phyloP scores from a whole-genome alignment of 1,140 invertebrate genomes.

The Drosophila albomicans region DNA sequence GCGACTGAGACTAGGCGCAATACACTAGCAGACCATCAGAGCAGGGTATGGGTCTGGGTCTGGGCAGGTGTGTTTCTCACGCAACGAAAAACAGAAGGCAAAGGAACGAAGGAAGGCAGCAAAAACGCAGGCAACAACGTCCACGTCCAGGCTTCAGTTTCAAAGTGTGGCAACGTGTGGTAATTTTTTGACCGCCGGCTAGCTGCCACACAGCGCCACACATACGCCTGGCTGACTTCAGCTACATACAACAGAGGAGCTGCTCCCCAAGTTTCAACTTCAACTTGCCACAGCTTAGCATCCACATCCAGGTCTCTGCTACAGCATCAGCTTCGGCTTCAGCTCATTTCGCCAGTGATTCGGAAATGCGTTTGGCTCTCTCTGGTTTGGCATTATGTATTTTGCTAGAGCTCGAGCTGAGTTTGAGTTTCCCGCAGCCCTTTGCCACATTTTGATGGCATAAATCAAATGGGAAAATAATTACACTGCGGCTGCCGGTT shows the following conservation, averaged over 20 bases:
- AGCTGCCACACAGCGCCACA: slow-evolving; percentile 59
- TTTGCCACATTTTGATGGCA: slow-evolving; percentile 60
- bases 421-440: background rate
- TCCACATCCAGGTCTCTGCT: background rate
- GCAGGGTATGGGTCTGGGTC: background rate
- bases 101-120: slow-evolving; percentile 27
- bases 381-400: slow-evolving; percentile 38
- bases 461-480: slow-evolving; percentile 82
- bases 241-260: background rate
- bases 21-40: background rate
- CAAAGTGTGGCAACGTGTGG: slow-evolving; percentile 74
- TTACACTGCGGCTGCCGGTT: slow-evolving; percentile 38
- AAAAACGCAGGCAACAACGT: background rate
- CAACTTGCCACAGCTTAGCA: slow-evolving; percentile 3
- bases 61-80: slow-evolving; percentile 82
- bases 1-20: slow-evolving; percentile 1
- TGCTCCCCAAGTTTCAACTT: background rate
- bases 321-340: background rate
- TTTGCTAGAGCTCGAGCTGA: background rate
- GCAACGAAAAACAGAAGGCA: slow-evolving; percentile 43
- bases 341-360: slow-evolving; percentile 65
- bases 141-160: slow-evolving; percentile 54
- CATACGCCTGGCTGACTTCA: slow-evolving; percentile 53
- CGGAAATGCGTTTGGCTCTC: slow-evolving; percentile 62
- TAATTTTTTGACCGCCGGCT: slow-evolving; percentile 59